Conservation (phyloP, 2,888 invertebrate species). For the Synanthedon tipuliformis region DNA sequence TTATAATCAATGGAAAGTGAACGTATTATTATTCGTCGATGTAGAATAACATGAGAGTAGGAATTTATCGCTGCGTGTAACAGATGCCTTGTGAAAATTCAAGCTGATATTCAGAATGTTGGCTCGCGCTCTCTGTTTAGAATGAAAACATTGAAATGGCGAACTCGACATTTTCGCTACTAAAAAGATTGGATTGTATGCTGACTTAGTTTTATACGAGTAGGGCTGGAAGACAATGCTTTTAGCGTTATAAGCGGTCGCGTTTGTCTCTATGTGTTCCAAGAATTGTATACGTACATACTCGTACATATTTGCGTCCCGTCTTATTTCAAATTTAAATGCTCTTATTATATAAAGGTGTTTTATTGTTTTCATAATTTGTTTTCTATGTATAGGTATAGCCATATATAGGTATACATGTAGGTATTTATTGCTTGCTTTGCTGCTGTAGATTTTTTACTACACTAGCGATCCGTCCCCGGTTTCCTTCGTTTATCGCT, state of each 20-base stretch:
- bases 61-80: too few species aligned
- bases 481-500: too few species aligned
- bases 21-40: too few species aligned
- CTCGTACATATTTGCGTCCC: background rate
- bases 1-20: too few species aligned
- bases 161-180: constrained; percentile 28
- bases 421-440: too few species aligned
- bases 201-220: constrained; percentile 29
- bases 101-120: constrained; percentile 7
- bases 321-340: too few species aligned
- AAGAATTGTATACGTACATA: background rate
- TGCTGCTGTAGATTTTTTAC: too few species aligned
- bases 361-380: background rate
- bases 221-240: constrained; percentile 22
- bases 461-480: too few species aligned
- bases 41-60: too few species aligned
- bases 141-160: constrained; percentile 26
- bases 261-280: constrained; percentile 1
- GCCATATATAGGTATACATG: too few species aligned
- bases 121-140: constrained; percentile 21
- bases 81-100: too few species aligned
- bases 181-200: constrained; percentile 37
- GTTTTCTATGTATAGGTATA: too few species aligned
- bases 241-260: constrained; percentile 15
- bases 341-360: background rate